phyloP scores from a whole-genome alignment of 2,113 vertebrate genomes.

The Gasterosteus aculeatus region DNA sequence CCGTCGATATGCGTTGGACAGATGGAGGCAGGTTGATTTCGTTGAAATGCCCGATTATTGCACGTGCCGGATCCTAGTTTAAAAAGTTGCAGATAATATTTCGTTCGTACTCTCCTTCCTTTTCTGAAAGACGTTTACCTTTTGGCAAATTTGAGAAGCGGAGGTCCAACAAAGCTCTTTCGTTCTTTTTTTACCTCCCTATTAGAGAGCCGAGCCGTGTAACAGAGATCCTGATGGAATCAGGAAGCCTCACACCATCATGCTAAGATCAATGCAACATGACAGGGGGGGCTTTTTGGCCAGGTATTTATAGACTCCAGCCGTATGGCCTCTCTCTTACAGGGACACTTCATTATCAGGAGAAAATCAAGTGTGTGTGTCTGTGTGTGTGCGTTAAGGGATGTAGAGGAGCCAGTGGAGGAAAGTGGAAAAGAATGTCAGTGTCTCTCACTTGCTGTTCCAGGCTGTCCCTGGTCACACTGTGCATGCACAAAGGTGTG shows the following conservation, averaged over 20 bases:
- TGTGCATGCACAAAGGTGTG: conserved; percentile 8
- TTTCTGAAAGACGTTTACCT: conserved; percentile 53
- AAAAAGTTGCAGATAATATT: conserved; percentile 26
- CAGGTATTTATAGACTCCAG: conserved; percentile 74
- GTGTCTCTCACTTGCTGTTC: conserved; percentile 47
- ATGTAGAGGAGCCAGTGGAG: conserved; percentile 32
- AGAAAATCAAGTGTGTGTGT: conserved; percentile 59
- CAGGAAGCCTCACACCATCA: conserved; percentile 58
- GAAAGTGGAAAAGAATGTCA: conserved; percentile 76
- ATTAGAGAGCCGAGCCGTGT: conserved; percentile 45
- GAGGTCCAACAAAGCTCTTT: conserved; percentile 4
- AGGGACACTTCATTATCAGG: conserved; percentile 64
- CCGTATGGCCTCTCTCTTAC: conserved; percentile 48
- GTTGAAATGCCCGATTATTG: conserved; percentile 8
- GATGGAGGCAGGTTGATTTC: conserved; percentile 12
- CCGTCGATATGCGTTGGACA: background rate
- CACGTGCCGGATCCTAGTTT: conserved; percentile 2
- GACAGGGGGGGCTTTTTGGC: conserved; percentile 74
- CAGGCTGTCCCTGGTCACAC: conserved; percentile 26
- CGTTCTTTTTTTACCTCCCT: background rate
- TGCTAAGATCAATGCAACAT: conserved; percentile 75
- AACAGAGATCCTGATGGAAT: conserved; percentile 65
- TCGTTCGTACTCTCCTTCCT: background rate
- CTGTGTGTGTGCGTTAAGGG: conserved; percentile 27
- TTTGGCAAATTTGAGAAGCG: conserved; percentile 27